phyloP scores from a whole-genome alignment of 2,888 invertebrate genomes.

The Xylota segnis region DNA sequence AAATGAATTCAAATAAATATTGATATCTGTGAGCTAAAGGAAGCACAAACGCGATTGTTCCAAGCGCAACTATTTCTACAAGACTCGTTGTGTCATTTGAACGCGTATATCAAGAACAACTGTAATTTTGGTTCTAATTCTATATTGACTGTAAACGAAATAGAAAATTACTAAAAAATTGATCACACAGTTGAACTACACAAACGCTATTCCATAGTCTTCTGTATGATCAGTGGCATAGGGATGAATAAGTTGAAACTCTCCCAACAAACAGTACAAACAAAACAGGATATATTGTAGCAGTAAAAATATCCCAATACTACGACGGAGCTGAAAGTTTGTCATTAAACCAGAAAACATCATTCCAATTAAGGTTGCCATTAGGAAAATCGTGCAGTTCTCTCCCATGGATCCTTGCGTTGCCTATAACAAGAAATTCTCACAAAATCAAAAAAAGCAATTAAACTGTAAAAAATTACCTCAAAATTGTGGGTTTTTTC shows the following conservation, averaged over 20 bases:
- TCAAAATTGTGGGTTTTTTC: conserved; percentile 7
- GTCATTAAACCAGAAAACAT: conserved; percentile 78
- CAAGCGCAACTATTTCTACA: too few relatives aligned
- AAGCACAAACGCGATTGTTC: too few relatives aligned
- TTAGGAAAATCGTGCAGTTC: conserved; percentile 78
- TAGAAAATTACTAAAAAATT: too few relatives aligned
- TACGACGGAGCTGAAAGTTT: conserved; percentile 77
- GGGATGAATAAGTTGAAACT: conserved; percentile 56
- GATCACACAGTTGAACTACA: too few relatives aligned
- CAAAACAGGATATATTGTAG: conserved; percentile 32
- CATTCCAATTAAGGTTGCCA: conserved; percentile 67
- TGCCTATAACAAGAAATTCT: conserved; percentile 68
- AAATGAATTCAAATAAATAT: too few relatives aligned
- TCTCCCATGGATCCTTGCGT: conserved; percentile 78
- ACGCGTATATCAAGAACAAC: too few relatives aligned
- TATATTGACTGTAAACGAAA: too few relatives aligned
- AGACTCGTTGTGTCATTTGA: too few relatives aligned
- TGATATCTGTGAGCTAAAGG: too few relatives aligned
- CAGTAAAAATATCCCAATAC: conserved; percentile 38
- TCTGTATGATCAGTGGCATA: conserved; percentile 67
- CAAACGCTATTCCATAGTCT: conserved; percentile 49
- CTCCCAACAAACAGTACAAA: conserved; percentile 50
- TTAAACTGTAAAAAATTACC: neutral
- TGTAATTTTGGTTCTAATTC: too few relatives aligned
- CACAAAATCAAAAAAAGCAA: too few relatives aligned